Base-by-base conservation (phyloP, 2,113 vertebrate species). In the Paradoxurus hermaphroditus region DNA sequence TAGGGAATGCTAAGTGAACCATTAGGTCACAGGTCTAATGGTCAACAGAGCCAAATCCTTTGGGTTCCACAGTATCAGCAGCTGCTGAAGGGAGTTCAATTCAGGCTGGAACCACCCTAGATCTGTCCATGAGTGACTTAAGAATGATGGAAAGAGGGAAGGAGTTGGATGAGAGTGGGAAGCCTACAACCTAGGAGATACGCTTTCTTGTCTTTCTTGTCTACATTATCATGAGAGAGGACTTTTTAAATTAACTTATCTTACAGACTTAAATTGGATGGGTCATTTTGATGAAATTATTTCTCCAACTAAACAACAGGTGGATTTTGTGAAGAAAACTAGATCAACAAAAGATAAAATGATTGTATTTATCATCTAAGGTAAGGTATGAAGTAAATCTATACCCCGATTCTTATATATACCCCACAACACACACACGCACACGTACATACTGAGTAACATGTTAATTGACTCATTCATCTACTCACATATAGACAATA, bases 11-110 rank as follows among this genome's bases (percentile, higher is more conserved):
- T 82, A 53, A 78, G 18, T 63, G 21, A 90, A 63, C 19, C 44
- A 65, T 16, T 27, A 23, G 0, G 4, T 29, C 39, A 41, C 1
- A 5, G 25, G 0, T 27, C 7, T 2, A 34, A 19, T 1, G 7
- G 25, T 36, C 15, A 41, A 34, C 46, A 93, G 15, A 56, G 36
- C 27, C 31, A 89, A 59, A 39, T 3, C 10, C 29, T 23, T 31
- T n/a, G 15, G 19, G 4, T 5, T 85, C 44, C 53, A 8, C 7
- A 29, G 1, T 10, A 10, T 70, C 14, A 62, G 62, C 25, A 62
- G 4, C 25, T 39, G 49, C 27, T 70, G 51, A 95, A 21, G 11
- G 4, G 31, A 31, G 7, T 46, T 85, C 18, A 59, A 12, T 31
- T 62, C 16, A 12, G 62, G 8, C 14, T 36, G 36, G 70, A n/a